Evolutionary conservation across 2,113 vertebrate species (phyloP).

Genomic region (Glareola pratincola): DNA sequence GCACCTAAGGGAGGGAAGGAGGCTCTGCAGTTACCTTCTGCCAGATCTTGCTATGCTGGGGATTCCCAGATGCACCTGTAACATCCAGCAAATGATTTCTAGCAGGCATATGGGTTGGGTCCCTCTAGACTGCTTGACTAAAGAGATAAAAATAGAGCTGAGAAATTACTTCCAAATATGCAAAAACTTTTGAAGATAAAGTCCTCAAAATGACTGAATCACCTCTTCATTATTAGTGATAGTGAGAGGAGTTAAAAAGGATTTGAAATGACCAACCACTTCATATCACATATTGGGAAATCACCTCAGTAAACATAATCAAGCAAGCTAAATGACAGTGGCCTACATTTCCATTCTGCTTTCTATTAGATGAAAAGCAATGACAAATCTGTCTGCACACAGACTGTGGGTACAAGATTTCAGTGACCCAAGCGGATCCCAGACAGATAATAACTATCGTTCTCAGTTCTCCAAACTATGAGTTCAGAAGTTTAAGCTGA

Average conservation of each 20-base stretch:
- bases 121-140: background rate
- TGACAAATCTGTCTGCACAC: background rate
- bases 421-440: background rate
- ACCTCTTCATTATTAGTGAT: background rate
- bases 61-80: background rate
- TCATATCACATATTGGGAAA: background rate
- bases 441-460: background rate
- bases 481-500: conserved; percentile 35
- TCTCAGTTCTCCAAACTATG: background rate
- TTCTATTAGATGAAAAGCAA: background rate
- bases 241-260: background rate
- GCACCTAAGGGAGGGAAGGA: background rate
- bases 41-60: background rate
- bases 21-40: background rate
- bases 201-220: background rate
- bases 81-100: background rate
- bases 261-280: background rate
- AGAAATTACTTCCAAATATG: background rate
- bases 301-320: background rate
- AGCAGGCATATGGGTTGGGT: background rate
- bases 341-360: background rate
- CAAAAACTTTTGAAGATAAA: background rate
- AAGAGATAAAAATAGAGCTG: background rate
- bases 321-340: background rate
- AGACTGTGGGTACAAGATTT: background rate